These are phyloP conservation scores for Mormyrops attenuatus DNA, from an alignment of 2,797 vertebrate genomes.

Conservation along the genomic window DNA sequence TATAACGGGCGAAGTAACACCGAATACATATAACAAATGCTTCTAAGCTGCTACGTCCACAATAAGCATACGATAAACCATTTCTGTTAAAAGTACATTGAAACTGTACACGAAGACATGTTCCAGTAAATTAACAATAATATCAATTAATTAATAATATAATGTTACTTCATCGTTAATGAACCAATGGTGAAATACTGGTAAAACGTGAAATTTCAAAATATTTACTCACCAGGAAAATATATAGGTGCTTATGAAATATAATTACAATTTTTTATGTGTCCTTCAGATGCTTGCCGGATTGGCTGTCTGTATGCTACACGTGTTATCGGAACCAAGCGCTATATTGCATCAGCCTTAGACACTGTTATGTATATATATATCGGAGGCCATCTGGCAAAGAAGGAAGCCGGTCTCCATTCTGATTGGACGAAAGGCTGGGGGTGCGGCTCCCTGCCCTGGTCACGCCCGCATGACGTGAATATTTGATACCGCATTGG, in stretches of 20 bases:
- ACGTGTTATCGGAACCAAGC: constrained; percentile 33
- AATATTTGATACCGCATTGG: background rate
- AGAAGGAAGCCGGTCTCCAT: constrained; percentile 48
- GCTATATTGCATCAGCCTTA: constrained; percentile 66
- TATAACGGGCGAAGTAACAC: background rate
- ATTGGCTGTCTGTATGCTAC: constrained; percentile 19
- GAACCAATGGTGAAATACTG: background rate
- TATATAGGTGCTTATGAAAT: background rate
- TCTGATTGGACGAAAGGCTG: constrained; percentile 56
- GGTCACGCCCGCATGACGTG: constrained; percentile 46
- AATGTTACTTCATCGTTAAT: background rate
- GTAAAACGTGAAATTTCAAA: background rate
- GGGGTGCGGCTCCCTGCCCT: constrained; percentile 58
- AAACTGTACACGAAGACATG: background rate
- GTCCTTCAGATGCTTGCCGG: background rate
- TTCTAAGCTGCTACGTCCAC: background rate
- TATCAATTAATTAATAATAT: background rate
- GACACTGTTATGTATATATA: constrained; percentile 44
- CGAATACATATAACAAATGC: background rate
- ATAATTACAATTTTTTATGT: background rate
- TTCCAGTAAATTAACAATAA: background rate
- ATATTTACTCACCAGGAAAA: constrained; percentile 8
- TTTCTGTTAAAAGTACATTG: background rate
- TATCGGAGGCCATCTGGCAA: constrained; percentile 51
- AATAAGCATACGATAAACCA: background rate